These are phyloP conservation scores for Lordiphosa mommai DNA, from an alignment of 1,140 invertebrate species.

Conservation along the genomic window DNA sequence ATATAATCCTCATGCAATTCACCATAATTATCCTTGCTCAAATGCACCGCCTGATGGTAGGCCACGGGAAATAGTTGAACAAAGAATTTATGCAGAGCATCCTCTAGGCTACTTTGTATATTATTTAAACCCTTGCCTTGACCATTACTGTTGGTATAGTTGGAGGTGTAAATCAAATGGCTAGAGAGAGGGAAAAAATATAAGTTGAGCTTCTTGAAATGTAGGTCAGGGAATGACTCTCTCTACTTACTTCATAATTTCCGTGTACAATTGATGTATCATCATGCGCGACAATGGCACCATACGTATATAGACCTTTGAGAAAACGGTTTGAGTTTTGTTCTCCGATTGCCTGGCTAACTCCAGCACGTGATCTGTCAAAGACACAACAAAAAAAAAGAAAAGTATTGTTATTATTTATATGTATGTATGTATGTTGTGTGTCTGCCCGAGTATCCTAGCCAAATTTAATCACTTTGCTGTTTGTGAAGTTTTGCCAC, in stretches of 20 bases:
- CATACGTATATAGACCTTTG: slow-evolving; percentile 87
- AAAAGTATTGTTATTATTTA: slow-evolving; percentile 38
- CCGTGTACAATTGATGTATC: slow-evolving; percentile 85
- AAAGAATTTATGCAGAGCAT: slow-evolving; percentile 89
- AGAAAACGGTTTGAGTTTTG: slow-evolving; percentile 87
- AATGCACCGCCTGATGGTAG: slow-evolving; percentile 86
- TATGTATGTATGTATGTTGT: too few species aligned
- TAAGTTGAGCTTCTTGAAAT: neutral
- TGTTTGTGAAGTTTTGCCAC: slow-evolving; percentile 21
- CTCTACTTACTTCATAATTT: slow-evolving; percentile 83
- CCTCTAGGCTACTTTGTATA: slow-evolving; percentile 77
- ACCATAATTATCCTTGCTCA: slow-evolving; percentile 75
- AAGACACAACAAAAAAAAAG: slow-evolving; percentile 5
- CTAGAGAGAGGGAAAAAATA: slow-evolving; percentile 12
- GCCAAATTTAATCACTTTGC: slow-evolving; percentile 70
- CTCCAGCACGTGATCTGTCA: slow-evolving; percentile 87
- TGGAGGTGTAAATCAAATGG: slow-evolving; percentile 60
- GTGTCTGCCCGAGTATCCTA: slow-evolving; percentile 24
- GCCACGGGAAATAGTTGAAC: slow-evolving; percentile 90
- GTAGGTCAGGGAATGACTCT: neutral
- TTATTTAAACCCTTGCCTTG: slow-evolving; percentile 42
- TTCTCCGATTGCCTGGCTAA: slow-evolving; percentile 88
- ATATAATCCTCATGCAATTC: slow-evolving; percentile 88
- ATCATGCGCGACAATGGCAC: slow-evolving; percentile 83
- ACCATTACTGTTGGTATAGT: slow-evolving; percentile 59